These are phyloP conservation scores for Bombus pascuorum DNA, from an alignment of 1,140 invertebrate genomes.

Conservation along the genomic window DNA sequence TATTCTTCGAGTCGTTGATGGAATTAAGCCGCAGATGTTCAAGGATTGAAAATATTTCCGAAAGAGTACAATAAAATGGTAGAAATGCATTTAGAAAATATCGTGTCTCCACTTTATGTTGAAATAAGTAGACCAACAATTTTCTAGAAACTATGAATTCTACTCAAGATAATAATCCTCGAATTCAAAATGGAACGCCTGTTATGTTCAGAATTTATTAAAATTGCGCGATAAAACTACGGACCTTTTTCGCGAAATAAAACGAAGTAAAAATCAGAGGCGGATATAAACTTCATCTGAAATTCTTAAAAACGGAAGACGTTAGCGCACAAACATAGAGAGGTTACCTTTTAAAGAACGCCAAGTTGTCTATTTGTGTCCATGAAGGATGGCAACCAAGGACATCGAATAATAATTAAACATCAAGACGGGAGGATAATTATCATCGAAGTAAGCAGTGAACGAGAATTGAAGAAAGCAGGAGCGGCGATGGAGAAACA, in stretches of 20 bases:
- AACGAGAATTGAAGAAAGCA: constrained; percentile 8
- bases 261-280: background rate
- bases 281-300: background rate
- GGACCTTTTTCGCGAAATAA: background rate
- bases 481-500: constrained; percentile 34
- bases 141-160: no score
- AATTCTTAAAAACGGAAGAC: background rate
- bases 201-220: background rate
- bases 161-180: no score
- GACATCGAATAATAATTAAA: background rate
- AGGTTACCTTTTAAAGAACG: background rate
- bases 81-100: no score
- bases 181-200: no score
- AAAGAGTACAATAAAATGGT: no score
- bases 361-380: background rate
- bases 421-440: background rate
- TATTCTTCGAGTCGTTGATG: no score
- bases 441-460: constrained; percentile 15
- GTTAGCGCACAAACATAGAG: background rate
- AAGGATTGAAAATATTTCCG: no score
- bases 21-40: no score
- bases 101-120: no score
- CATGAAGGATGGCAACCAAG: no score
- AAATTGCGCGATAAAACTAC: background rate
- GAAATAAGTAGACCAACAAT: no score